Conservation (phyloP, 2,113 vertebrate genomes). For the Irena cyanogastra region DNA sequence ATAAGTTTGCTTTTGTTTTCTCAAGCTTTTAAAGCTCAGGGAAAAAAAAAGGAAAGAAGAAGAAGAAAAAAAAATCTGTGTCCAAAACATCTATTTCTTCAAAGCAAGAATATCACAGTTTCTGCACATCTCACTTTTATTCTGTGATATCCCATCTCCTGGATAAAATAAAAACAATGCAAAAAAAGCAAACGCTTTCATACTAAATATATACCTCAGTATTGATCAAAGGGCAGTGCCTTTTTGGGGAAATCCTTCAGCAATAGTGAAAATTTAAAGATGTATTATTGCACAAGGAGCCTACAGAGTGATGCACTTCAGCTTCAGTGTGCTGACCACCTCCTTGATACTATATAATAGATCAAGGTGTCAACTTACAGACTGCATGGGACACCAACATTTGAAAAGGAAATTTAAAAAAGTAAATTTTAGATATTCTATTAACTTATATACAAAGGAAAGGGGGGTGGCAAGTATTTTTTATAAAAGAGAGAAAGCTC, state of each 20-base stretch:
- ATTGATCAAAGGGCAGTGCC: neutral
- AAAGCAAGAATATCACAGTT: conserved; percentile 38
- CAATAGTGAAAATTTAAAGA: neutral
- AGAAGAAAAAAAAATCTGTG: neutral
- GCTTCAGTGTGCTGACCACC: neutral
- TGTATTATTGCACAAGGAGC: neutral
- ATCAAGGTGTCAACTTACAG: conserved; percentile 22
- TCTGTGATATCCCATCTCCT: conserved; percentile 43
- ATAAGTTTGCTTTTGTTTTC: conserved; percentile 28
- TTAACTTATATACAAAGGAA: conserved; percentile 40
- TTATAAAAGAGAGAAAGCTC: conserved; percentile 43
- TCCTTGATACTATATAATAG: conserved; percentile 15
- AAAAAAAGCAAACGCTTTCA: conserved; percentile 33
- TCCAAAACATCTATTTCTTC: neutral
- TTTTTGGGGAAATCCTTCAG: neutral
- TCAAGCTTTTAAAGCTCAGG: conserved; percentile 50
- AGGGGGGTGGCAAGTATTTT: neutral
- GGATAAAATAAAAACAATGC: conserved; percentile 37
- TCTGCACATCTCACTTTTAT: conserved; percentile 26
- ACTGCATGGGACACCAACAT: neutral
- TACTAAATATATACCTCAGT: conserved; percentile 6
- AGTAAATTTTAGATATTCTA: neutral
- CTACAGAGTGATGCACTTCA: conserved; percentile 8
- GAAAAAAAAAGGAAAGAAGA: neutral
- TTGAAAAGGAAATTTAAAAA: neutral